Evolutionary conservation across 2,888 invertebrate genomes (phyloP).

Genomic region (Lapara coniferarum): DNA sequence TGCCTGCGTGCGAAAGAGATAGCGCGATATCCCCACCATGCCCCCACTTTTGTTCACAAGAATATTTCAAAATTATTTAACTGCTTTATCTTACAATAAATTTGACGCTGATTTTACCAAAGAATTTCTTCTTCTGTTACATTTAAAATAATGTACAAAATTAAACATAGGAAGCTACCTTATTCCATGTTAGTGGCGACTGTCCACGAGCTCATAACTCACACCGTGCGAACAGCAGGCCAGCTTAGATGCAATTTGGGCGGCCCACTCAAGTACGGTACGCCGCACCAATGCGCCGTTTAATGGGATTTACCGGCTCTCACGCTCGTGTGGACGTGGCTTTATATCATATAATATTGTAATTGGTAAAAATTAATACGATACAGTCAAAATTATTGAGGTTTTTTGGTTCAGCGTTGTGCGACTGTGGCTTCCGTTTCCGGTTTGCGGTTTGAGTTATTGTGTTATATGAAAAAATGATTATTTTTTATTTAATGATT

Average conservation of each 20-base stretch:
- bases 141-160: no score
- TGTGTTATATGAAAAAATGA: no score
- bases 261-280: slow-evolving; percentile 27
- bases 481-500: no score
- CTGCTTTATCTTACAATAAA: no score
- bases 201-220: not conserved
- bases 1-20: no score
- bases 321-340: slow-evolving; percentile 24
- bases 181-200: not conserved
- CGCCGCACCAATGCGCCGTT: slow-evolving; percentile 26
- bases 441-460: no score
- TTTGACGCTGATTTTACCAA: no score
- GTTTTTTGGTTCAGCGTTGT: not conserved
- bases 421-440: not conserved
- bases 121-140: no score
- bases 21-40: no score
- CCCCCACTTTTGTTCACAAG: no score
- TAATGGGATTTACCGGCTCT: slow-evolving; percentile 29
- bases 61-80: no score
- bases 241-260: slow-evolving; percentile 41
- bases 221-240: slow-evolving; percentile 24
- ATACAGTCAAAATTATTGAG: not conserved
- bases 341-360: slow-evolving; percentile 23
- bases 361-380: slow-evolving; percentile 8
- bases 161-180: no score